These are phyloP conservation scores for Heterochromis multidens DNA, from an alignment of 2,113 vertebrate genomes.

Conservation along the genomic window DNA sequence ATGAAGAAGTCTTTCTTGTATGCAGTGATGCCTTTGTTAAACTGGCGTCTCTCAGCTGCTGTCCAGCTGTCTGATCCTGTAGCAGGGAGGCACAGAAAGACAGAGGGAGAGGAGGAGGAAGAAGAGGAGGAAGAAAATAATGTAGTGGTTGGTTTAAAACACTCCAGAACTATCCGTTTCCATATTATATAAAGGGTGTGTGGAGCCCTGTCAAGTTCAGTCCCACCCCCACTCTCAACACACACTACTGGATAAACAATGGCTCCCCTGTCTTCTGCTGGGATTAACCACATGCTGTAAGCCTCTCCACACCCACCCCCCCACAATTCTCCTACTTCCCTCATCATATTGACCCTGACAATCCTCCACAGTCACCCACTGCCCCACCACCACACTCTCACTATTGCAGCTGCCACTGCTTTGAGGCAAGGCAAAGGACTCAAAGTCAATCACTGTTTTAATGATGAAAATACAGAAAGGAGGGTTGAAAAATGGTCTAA, in stretches of 20 bases:
- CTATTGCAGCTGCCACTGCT: constrained; percentile 49
- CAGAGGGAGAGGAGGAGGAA: not conserved
- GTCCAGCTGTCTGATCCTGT: constrained; percentile 95
- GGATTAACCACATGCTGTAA: constrained; percentile 70
- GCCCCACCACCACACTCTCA: constrained; percentile 2
- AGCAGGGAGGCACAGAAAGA: not conserved
- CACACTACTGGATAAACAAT: constrained; percentile 62
- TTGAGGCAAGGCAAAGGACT: not conserved
- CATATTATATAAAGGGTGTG: not conserved
- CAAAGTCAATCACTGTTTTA: not conserved
- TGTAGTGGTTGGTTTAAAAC: not conserved
- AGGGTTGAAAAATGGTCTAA: not conserved
- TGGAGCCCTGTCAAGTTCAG: not conserved
- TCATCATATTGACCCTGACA: constrained; percentile 50
- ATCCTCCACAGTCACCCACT: constrained; percentile 34
- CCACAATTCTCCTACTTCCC: not conserved
- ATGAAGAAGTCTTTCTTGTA: constrained; percentile 98
- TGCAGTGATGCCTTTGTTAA: constrained; percentile 93
- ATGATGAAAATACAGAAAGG: not conserved
- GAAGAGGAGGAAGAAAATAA: not conserved
- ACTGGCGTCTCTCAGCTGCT: constrained; percentile 85
- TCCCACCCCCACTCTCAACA: not conserved
- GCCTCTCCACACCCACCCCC: not conserved
- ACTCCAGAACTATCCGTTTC: not conserved
- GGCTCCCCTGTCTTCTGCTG: constrained; percentile 63